These are phyloP conservation scores for Anastrepha obliqua DNA, from an alignment of 1,140 invertebrate species.

Conservation along the genomic window DNA sequence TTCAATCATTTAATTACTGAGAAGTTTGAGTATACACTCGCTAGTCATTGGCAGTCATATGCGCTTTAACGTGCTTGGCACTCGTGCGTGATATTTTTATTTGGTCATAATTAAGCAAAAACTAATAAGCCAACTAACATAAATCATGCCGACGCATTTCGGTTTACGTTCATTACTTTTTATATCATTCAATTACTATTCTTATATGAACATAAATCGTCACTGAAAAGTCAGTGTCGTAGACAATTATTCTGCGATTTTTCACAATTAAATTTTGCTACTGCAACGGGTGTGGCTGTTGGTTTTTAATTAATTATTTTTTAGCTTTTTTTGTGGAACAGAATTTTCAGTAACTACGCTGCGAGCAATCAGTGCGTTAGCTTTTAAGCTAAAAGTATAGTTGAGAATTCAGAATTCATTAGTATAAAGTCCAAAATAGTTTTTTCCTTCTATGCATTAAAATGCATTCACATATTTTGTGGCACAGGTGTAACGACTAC, in stretches of 20 bases:
- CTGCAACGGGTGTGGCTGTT: background rate
- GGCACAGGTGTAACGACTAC: background rate
- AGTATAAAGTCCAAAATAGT: background rate
- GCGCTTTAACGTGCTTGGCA: background rate
- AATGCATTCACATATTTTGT: background rate
- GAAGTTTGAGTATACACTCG: background rate
- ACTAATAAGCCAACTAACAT: constrained; percentile 42
- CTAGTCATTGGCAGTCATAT: background rate
- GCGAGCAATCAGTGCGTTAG: background rate
- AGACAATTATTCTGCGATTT: constrained; percentile 8
- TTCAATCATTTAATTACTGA: background rate
- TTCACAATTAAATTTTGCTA: background rate
- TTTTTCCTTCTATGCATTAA: background rate
- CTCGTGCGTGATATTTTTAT: constrained; percentile 22
- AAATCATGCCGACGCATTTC: background rate
- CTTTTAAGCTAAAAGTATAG: background rate
- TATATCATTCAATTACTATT: background rate
- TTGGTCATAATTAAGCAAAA: constrained; percentile 31
- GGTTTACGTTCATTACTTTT: background rate
- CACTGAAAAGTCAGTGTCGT: background rate
- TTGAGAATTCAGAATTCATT: background rate
- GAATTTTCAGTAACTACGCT: background rate
- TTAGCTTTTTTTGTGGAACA: background rate
- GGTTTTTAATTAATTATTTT: constrained; percentile 36
- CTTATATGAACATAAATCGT: background rate